These are phyloP conservation scores for Neosalanx taihuensis DNA, from an alignment of 2,797 vertebrate genomes.

Conservation along the genomic window DNA sequence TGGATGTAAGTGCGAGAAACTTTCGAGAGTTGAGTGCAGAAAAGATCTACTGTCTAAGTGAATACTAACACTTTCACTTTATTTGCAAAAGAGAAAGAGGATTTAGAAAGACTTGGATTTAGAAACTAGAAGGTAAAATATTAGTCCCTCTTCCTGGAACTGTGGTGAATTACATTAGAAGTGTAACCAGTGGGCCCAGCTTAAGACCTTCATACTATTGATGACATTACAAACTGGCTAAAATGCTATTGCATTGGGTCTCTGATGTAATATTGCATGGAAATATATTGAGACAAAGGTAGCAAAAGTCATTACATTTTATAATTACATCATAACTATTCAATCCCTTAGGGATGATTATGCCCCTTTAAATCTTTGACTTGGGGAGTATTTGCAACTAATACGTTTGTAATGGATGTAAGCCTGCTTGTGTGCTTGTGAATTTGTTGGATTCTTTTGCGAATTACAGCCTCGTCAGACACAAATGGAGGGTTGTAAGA, in stretches of 20 bases:
- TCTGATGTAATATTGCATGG: neutral
- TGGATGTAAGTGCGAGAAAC: too few species aligned
- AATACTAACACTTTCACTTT: too few species aligned
- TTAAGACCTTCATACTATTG: neutral
- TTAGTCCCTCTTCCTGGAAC: neutral
- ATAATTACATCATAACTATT: constrained; percentile 6
- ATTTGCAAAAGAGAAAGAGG: too few species aligned
- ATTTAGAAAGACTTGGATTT: too few species aligned
- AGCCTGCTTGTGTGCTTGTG: neutral
- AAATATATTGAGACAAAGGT: constrained; percentile 3
- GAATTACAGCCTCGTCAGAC: too few species aligned
- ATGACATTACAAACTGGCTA: neutral
- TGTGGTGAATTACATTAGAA: neutral
- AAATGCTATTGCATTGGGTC: neutral
- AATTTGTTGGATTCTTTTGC: neutral
- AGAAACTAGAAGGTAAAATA: neutral
- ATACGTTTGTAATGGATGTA: neutral
- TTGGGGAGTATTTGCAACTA: constrained; percentile 13
- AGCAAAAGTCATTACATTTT: constrained; percentile 11
- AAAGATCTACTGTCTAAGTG: too few species aligned
- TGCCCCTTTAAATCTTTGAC: constrained; percentile 25
- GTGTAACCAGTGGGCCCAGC: too few species aligned
- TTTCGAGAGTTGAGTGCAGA: too few species aligned
- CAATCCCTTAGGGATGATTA: constrained; percentile 28
- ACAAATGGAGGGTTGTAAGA: neutral